Evolutionary conservation across 2,888 invertebrate genomes (phyloP).

Genomic region (Aproaerema taeniolella): DNA sequence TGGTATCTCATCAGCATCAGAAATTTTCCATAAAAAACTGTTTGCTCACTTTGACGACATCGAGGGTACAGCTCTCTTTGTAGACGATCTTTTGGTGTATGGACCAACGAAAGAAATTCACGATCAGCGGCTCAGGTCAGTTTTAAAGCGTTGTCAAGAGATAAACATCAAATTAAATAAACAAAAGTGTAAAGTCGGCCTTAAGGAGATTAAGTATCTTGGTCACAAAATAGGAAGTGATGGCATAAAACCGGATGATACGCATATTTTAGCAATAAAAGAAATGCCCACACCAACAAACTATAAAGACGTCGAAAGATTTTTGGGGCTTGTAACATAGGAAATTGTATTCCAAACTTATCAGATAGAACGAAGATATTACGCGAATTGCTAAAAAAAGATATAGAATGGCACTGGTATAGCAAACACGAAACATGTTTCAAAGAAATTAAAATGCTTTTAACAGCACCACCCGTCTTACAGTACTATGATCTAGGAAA

Average conservation of each 20-base stretch:
- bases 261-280: constrained; percentile 7
- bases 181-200: constrained; percentile 3
- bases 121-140: constrained; percentile 1
- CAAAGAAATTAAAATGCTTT: constrained; percentile 22
- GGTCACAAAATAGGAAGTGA: constrained; percentile 10
- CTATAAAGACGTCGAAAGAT: constrained; percentile 5
- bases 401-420: constrained; percentile 9
- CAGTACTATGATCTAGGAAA: constrained; percentile 7
- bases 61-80: constrained; percentile 7
- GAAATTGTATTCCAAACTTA: constrained; percentile 7
- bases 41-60: constrained; percentile 11
- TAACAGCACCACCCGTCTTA: constrained; percentile 3
- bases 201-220: constrained; percentile 7
- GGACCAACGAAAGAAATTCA: constrained; percentile 8
- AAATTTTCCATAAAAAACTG: constrained; percentile 7
- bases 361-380: constrained; percentile 9
- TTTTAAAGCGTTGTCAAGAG: constrained; percentile 1
- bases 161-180: constrained; percentile 7
- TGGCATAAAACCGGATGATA: constrained; percentile 8
- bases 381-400: constrained; percentile 4
- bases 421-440: constrained; percentile 17
- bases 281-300: constrained; percentile 10
- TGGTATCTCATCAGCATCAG: constrained; percentile 11
- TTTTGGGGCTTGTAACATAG: constrained; percentile 6
- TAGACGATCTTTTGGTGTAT: constrained; percentile 9